phyloP scores from a whole-genome alignment of 2,797 vertebrate species.

The Antrozous pallidus region DNA sequence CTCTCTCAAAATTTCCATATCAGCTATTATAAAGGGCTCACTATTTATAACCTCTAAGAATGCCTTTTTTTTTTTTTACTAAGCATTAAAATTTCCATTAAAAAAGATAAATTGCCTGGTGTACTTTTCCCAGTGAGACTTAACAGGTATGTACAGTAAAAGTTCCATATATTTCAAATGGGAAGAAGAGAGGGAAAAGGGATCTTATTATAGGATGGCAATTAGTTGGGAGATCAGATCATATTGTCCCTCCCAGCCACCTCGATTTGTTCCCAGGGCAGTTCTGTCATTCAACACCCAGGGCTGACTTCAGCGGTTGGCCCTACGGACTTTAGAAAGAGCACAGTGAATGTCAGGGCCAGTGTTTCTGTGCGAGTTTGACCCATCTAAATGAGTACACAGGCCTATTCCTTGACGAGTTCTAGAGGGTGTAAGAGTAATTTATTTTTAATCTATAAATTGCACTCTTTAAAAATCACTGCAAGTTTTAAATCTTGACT shows the following conservation, averaged over 20 bases:
- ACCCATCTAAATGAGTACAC: neutral
- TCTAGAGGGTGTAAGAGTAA: neutral
- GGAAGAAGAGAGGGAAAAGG: neutral
- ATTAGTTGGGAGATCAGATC: neutral
- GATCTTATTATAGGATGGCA: neutral
- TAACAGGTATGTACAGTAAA: neutral
- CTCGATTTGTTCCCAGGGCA: neutral
- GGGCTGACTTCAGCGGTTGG: neutral
- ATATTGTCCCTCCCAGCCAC: accelerated
- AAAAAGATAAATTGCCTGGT: neutral
- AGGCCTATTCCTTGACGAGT: neutral
- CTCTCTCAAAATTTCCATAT: constrained; percentile 14
- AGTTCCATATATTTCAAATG: neutral
- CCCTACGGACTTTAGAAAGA: neutral
- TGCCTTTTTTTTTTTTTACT: constrained; percentile 34
- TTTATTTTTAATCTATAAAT: neutral
- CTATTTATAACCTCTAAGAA: constrained; percentile 54
- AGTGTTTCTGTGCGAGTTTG: neutral
- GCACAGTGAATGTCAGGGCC: neutral
- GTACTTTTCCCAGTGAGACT: neutral
- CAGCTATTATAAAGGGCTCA: neutral
- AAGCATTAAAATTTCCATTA: constrained; percentile 38
- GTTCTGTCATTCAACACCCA: neutral
- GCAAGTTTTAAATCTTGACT: neutral
- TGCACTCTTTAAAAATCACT: neutral